Evolutionary conservation across 2,888 invertebrate species (phyloP).

Genomic region (Ornithoptera alexandrae): DNA sequence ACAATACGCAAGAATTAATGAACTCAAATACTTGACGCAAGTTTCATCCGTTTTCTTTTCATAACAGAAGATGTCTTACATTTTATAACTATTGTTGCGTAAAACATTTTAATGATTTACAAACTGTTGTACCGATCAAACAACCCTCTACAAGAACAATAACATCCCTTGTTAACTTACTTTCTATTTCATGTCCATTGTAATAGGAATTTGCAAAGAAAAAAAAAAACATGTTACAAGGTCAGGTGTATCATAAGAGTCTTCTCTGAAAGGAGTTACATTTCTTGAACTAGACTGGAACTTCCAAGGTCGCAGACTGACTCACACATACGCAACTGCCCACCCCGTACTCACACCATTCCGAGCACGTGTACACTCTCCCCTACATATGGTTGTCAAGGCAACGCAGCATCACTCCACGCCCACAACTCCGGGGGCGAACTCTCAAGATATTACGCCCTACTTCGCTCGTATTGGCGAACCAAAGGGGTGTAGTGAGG

Average conservation of each 20-base stretch:
- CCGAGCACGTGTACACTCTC: conserved; percentile 58
- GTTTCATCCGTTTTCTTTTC: conserved; percentile 18
- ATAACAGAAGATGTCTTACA: conserved; percentile 17
- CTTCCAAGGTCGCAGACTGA: conserved; percentile 67
- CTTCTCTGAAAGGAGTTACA: conserved; percentile 39
- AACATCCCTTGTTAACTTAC: conserved; percentile 24
- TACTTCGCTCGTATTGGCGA: conserved; percentile 77
- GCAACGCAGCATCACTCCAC: conserved; percentile 82
- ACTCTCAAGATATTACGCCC: conserved; percentile 79
- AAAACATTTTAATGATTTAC: conserved; percentile 24
- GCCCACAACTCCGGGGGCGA: conserved; percentile 79
- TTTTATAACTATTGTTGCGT: conserved; percentile 26
- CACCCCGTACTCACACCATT: conserved; percentile 58
- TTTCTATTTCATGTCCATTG: conserved; percentile 9
- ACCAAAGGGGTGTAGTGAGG: conserved; percentile 73
- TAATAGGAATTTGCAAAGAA: conserved; percentile 14
- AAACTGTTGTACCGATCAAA: conserved; percentile 27
- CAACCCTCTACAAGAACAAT: conserved; percentile 26
- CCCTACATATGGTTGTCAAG: conserved; percentile 79
- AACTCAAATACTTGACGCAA: conserved; percentile 21
- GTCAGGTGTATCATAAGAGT: conserved; percentile 35
- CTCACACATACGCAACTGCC: conserved; percentile 44
- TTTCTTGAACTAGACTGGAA: conserved; percentile 64
- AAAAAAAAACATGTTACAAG: conserved; percentile 34
- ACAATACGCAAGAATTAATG: conserved; percentile 27